Base-by-base conservation (phyloP, 2,113 vertebrate genomes). In the Neomonachus schauinslandi region DNA sequence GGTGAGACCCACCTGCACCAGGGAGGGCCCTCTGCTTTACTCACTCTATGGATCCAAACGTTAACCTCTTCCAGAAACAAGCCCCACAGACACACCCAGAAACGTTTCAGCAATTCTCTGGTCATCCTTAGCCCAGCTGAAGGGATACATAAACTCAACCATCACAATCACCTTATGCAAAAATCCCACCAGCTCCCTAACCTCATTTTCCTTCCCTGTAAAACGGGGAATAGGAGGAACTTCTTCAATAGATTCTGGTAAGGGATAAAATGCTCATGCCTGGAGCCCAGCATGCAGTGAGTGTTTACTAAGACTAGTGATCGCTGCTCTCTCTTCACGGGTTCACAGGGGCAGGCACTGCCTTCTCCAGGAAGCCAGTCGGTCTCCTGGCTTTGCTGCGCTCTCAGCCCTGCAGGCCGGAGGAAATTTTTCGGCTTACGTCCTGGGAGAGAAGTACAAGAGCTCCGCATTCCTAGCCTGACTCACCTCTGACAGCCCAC, bases 271-370 rank as follows among this genome's bases (percentile, higher is more conserved):
- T 6, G 33, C 10, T 4, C n/a, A 65, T 2, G 49, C 49, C 19
- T 0, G 0, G 53, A 0, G 39, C 39, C 74, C 1, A n/a, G 82
- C 13, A 53, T 0, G 1, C 10, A 1, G 71, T 0, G 1, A 19
- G 24, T 4, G 53, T 12, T 19, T 46, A 8, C 14, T 55, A 3
- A 2, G 0, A 15, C 3, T 5, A 1, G 67, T 0, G 3, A 10
- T 0, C 5, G 13, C 4, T 19, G 3, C 24, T 13, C 24, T 42
- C 67, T 86, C 74, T 74, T 18, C 8, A 0, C 0, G 13, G 0
- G 6, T 21, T 12, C 19, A 0, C 33, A 24, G 72, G 1, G 42
- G 76, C 4, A 39, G 71, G 15, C 24, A 4, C 9, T 22, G 33
- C 28, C 4, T 26, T 22, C 19, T 4, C 0, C 0, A 11, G 31